Conservation (phyloP, 2,113 vertebrate genomes). For the Naja naja region DNA sequence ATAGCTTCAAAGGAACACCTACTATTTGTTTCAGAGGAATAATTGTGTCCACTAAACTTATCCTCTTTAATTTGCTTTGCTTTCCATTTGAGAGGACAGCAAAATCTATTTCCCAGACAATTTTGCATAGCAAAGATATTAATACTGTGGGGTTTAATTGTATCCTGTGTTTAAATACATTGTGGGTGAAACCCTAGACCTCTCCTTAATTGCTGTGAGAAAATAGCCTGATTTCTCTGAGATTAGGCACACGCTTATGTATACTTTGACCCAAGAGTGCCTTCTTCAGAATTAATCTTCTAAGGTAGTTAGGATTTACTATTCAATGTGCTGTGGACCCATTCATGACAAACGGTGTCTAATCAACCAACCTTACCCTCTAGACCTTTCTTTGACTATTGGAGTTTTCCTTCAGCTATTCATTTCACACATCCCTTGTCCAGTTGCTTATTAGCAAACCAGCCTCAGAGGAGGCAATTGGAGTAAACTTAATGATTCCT, state of each 20-base stretch:
- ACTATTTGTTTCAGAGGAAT: constrained; percentile 60
- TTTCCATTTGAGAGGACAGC: constrained; percentile 71
- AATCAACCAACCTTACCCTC: constrained; percentile 76
- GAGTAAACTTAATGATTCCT: constrained; percentile 68
- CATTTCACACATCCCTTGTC: constrained; percentile 76
- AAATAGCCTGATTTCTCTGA: constrained; percentile 82
- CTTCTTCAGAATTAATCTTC: constrained; percentile 86
- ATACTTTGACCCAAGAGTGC: constrained; percentile 82
- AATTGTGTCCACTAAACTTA: constrained; percentile 64
- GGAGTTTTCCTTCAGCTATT: constrained; percentile 71
- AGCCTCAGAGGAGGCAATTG: constrained; percentile 62
- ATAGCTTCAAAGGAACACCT: constrained; percentile 60
- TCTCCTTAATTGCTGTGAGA: constrained; percentile 86
- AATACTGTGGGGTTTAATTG: constrained; percentile 84
- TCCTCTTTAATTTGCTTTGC: constrained; percentile 72
- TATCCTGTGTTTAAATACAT: constrained; percentile 87
- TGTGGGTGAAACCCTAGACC: constrained; percentile 83
- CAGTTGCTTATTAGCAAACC: constrained; percentile 76
- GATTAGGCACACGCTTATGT: constrained; percentile 84
- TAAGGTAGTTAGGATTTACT: constrained; percentile 80
- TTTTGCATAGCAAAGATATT: constrained; percentile 82
- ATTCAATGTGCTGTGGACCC: constrained; percentile 70
- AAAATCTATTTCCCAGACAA: constrained; percentile 82
- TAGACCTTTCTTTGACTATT: constrained; percentile 72
- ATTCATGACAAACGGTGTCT: constrained; percentile 76